phyloP scores from a whole-genome alignment of 2,888 invertebrate genomes.

The Agelastica alni region DNA sequence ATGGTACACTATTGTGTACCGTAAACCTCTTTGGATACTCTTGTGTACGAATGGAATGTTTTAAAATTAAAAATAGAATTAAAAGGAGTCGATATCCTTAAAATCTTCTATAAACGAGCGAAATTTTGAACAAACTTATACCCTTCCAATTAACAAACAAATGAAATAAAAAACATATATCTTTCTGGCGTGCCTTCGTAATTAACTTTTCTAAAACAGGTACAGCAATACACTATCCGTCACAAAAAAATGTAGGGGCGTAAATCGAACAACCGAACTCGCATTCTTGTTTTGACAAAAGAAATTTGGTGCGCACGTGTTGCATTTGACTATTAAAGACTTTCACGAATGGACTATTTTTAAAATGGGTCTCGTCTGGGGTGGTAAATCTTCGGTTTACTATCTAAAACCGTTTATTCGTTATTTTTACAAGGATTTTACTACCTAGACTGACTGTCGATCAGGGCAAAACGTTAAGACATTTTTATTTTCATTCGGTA shows the following conservation, averaged over 20 bases:
- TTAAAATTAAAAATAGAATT: too few relatives aligned
- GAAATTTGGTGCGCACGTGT: slow-evolving; percentile 7
- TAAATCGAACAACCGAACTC: neutral
- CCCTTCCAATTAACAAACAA: too few relatives aligned
- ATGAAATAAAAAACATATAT: too few relatives aligned
- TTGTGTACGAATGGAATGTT: too few relatives aligned
- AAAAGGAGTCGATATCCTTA: too few relatives aligned
- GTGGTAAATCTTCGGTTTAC: neutral
- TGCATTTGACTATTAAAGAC: slow-evolving; percentile 1
- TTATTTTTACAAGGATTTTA: neutral
- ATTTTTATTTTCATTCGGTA: too few relatives aligned
- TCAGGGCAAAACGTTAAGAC: too few relatives aligned
- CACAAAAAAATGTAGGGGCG: neutral
- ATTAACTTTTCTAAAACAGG: slow-evolving; percentile 3
- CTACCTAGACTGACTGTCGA: neutral
- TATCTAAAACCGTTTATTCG: neutral
- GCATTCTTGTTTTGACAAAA: slow-evolving; percentile 4
- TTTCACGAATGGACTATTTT: neutral
- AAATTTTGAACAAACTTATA: too few relatives aligned
- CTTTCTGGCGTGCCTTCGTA: too few relatives aligned
- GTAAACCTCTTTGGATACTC: too few relatives aligned
- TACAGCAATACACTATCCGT: neutral
- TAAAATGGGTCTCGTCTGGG: slow-evolving; percentile 6
- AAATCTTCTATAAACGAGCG: too few relatives aligned
- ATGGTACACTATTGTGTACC: too few relatives aligned